These are phyloP conservation scores for Mormyrops boulengeri DNA, from an alignment of 2,797 vertebrate genomes.

Conservation along the genomic window DNA sequence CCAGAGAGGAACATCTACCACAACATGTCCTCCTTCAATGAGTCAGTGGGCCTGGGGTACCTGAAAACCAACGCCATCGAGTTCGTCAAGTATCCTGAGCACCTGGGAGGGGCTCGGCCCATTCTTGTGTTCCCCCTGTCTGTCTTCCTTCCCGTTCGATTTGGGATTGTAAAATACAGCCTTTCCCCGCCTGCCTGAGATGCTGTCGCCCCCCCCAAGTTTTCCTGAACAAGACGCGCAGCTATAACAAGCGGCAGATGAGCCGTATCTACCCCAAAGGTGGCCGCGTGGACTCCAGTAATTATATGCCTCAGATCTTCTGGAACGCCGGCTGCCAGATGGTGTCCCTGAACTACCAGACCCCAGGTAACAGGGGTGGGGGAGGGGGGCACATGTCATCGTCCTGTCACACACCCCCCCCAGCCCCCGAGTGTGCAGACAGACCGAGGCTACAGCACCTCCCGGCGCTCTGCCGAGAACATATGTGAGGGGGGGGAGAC, in stretches of 20 bases:
- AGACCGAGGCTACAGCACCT: constrained; percentile 25
- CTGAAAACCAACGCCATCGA: constrained; percentile 97
- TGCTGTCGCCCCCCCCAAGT: background rate
- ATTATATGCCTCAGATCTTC: constrained; percentile 99
- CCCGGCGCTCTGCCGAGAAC: constrained; percentile 54
- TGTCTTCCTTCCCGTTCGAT: constrained; percentile 25
- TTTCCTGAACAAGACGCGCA: constrained; percentile 71
- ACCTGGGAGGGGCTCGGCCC: background rate
- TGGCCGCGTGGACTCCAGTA: constrained; percentile 97
- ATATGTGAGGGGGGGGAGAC: constrained; percentile 49
- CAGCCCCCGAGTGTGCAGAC: background rate
- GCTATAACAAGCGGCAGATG: constrained; percentile 99
- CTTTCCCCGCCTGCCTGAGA: constrained; percentile 1
- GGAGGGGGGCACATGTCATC: constrained; percentile 32
- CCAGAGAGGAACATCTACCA: constrained; percentile 91
- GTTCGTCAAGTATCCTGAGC: constrained; percentile 98
- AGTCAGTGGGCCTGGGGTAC: constrained; percentile 92
- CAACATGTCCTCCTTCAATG: constrained; percentile 99
- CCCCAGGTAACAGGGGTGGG: constrained; percentile 88
- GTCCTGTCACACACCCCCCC: background rate
- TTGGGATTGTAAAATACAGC: constrained; percentile 30
- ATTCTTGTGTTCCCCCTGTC: background rate
- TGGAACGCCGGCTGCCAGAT: constrained; percentile 99
- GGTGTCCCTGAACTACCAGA: constrained; percentile 99
- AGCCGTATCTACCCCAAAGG: constrained; percentile 99